phyloP scores from a whole-genome alignment of 2,113 vertebrate species.

The Anoura caudifer region DNA sequence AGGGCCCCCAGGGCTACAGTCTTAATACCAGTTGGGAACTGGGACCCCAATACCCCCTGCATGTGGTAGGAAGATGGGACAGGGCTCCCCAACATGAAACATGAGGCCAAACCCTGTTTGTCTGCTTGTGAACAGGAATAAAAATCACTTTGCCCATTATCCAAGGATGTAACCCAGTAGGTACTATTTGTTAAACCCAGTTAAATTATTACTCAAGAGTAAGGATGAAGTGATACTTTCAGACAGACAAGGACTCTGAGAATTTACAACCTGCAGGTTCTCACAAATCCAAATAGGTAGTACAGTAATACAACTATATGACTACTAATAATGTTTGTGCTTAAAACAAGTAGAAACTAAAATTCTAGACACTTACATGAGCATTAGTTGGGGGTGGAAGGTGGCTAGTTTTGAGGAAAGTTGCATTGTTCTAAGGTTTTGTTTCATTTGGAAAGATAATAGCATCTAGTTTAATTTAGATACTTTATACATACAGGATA shows the following conservation, averaged over 20 bases:
- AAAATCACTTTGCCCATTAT: neutral
- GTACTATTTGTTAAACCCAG: neutral
- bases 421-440: neutral
- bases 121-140: neutral
- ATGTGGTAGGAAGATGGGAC: neutral
- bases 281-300: neutral
- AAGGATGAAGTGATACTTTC: constrained; percentile 1
- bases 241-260: neutral
- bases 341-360: neutral
- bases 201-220: neutral
- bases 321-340: neutral
- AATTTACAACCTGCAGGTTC: neutral
- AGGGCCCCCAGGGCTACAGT: neutral
- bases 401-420: neutral
- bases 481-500: neutral
- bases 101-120: neutral
- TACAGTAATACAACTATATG: neutral
- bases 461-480: neutral
- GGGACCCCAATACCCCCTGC: neutral
- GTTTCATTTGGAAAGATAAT: neutral
- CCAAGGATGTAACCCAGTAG: neutral
- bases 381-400: neutral
- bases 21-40: neutral
- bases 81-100: neutral
- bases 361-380: neutral